These are phyloP conservation scores for Microcebus ravelobensis DNA, from an alignment of 2,113 vertebrate species.

Conservation along the genomic window DNA sequence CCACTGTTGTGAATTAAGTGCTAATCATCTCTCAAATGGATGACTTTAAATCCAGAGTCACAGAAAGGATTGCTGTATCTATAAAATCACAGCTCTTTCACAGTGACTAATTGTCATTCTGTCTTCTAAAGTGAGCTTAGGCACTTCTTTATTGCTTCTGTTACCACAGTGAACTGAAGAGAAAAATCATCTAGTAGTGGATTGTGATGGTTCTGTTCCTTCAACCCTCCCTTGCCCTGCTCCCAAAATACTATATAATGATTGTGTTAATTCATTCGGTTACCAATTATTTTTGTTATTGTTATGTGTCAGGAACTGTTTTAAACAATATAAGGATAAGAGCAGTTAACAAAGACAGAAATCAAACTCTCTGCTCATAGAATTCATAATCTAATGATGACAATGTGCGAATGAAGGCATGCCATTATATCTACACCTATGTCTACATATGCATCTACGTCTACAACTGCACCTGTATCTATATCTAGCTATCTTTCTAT, in stretches of 20 bases:
- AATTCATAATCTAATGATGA: not conserved
- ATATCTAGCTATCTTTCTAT: not conserved
- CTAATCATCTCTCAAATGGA: conserved; percentile 17
- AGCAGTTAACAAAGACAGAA: not conserved
- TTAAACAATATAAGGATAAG: not conserved
- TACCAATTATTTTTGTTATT: not conserved
- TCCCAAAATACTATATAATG: not conserved
- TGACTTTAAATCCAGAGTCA: conserved; percentile 1
- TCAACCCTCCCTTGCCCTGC: not conserved
- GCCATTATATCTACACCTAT: not conserved
- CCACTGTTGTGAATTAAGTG: not conserved
- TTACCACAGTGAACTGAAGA: not conserved
- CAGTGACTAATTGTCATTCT: not conserved
- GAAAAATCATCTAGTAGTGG: not conserved
- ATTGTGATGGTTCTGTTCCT: not conserved
- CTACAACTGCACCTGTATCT: not conserved
- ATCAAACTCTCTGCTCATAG: not conserved
- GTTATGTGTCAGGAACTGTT: not conserved
- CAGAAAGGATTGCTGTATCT: not conserved
- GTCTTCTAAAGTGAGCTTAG: not conserved
- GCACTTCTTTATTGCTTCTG: not conserved
- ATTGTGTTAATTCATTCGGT: not conserved
- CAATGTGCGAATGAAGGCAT: not conserved
- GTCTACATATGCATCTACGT: not conserved
- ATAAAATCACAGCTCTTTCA: not conserved